Percentiles rank a stretch among this genome's conserved stretches.
Conservation (phyloP, 2,113 vertebrate species). For the Spea bombifrons region DNA sequence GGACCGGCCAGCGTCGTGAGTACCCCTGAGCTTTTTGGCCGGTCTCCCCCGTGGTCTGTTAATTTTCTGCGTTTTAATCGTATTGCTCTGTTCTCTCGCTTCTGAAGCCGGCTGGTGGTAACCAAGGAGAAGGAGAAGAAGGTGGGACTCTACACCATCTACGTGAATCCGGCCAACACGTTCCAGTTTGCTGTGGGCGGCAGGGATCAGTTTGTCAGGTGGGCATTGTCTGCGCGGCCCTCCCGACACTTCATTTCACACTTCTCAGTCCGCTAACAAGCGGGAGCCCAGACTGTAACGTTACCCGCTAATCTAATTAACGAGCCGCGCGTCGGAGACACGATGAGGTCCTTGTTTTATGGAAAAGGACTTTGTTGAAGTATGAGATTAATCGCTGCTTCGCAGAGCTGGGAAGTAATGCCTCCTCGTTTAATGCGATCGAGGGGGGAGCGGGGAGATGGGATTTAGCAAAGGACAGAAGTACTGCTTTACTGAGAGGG, state of each 20-base stretch:
- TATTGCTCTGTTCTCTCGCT: not conserved
- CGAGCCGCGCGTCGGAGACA: not conserved
- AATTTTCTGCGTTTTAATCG: not conserved
- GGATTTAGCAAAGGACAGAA: too few species aligned
- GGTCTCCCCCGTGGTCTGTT: not conserved
- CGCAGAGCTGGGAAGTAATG: too few species aligned
- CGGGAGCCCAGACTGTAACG: not conserved
- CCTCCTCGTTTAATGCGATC: too few species aligned
- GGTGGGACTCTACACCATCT: slow-evolving; percentile 93
- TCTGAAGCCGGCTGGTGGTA: slow-evolving; percentile 84
- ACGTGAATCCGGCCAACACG: slow-evolving; percentile 88
- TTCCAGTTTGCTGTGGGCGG: slow-evolving; percentile 93
- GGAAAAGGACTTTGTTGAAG: not conserved
- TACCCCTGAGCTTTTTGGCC: slow-evolving; percentile 22
- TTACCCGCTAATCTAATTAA: not conserved
- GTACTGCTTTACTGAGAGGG: too few species aligned
- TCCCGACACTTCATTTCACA: not conserved
- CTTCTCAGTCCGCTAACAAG: not conserved
- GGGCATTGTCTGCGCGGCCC: slow-evolving; percentile 42
- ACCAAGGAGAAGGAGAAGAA: slow-evolving; percentile 96
- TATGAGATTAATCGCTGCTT: not conserved
- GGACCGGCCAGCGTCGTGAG: slow-evolving; percentile 90
- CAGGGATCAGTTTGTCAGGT: slow-evolving; percentile 91
- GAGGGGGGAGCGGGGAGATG: too few species aligned
- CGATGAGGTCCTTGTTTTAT: not conserved